Base-by-base conservation (phyloP, 2,797 vertebrate genomes). In the Scolopax bukidnonensis region DNA sequence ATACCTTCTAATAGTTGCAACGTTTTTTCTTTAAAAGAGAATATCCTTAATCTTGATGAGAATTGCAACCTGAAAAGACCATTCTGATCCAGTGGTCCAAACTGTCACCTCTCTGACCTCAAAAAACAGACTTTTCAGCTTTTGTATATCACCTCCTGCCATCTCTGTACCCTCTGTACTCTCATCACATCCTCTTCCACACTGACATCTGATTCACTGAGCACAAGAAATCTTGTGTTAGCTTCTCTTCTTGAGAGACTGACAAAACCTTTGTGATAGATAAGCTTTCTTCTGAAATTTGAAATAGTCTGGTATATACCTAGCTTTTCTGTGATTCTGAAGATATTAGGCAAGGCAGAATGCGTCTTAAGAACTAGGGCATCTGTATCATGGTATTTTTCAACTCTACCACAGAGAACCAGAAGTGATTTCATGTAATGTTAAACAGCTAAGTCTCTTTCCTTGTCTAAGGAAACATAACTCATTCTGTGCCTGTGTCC, bases 81-180 rank as follows among this genome's bases (percentile, higher is more conserved):
- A 88, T 88, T 94, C 76, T 91, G 79, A 92, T 93, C 84, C 82
- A 47, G 38, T 81, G 65, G 59, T 54, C 73, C 51, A 36, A 13
- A 19, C 40, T 84, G 50, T 81, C 92, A 93, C 94, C 89, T 93
- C 73, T 13, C 19, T 95, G 90, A 96, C 86, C 89, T 48, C 36
- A 1, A 54, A 71, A 89, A 95, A 95, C 73, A 93, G 92, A 84
- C 84, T 96, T 95, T 87, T 78, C 73, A 87, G 87, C 87, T 92
- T 77, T 73, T 76, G 69, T 92, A 16, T 27, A 65, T 96, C 89
- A 73, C 76, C 92, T 93, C n/a, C 59, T 76, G 87, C 87, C 76
- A 78, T 81, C 73, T 60, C 69, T 41, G 24, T 71, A 32, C 38
- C 61, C 5, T 11, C 19, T 71, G 82, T 4, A 5, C 65, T 84